Conservation (phyloP, 2,888 invertebrate genomes). For the Watsonalla cultraria region DNA sequence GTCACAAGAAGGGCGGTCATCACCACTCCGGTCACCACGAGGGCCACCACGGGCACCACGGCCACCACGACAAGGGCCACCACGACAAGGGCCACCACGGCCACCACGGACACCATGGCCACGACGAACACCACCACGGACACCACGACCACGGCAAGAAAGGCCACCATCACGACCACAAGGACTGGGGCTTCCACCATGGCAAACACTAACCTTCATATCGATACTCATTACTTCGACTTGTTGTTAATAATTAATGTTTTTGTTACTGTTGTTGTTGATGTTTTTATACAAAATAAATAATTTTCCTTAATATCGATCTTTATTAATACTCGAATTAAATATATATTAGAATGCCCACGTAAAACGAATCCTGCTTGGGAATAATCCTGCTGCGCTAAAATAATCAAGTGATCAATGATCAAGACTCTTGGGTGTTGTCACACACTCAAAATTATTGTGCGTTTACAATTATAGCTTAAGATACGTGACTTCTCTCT, state of each 20-base stretch:
- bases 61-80: conserved; percentile 88
- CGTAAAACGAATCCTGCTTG: no score
- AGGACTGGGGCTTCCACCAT: conserved; percentile 84
- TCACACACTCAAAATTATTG: no score
- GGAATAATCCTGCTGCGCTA: no score
- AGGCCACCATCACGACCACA: conserved; percentile 85
- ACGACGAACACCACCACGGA: conserved; percentile 85
- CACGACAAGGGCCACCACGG: conserved; percentile 89
- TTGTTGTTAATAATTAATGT: conserved; percentile 47
- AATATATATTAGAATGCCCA: background rate
- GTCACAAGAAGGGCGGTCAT: conserved; percentile 89
- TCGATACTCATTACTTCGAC: conserved; percentile 23
- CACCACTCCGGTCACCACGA: conserved; percentile 88
- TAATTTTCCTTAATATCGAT: conserved; percentile 18
- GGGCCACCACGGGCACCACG: conserved; percentile 87
- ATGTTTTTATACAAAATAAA: conserved; percentile 57
- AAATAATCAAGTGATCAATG: no score
- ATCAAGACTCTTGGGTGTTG: no score
- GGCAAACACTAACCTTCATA: conserved; percentile 60
- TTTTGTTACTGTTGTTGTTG: conserved; percentile 51
- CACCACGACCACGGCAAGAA: conserved; percentile 88
- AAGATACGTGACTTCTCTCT: no score
- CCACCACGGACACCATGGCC: conserved; percentile 88
- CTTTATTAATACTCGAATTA: no score
- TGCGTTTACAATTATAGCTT: no score